These are phyloP conservation scores for Chrysemys picta DNA, from an alignment of 2,113 vertebrate genomes.

Conservation along the genomic window DNA sequence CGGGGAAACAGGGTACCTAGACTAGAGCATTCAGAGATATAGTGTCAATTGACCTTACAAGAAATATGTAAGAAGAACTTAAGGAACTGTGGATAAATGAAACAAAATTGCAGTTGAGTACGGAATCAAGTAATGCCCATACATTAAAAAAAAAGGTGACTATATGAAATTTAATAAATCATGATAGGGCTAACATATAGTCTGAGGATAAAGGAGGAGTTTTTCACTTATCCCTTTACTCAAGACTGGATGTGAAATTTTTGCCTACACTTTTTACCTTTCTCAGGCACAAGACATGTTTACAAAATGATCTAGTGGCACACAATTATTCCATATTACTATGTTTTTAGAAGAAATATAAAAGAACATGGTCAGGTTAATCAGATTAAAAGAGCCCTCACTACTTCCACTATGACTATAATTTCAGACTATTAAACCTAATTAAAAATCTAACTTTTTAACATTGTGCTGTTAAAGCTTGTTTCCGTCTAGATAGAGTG, in stretches of 20 bases:
- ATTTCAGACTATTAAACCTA: background rate
- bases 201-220: background rate
- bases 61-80: background rate
- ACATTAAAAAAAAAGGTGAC: no score
- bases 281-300: background rate
- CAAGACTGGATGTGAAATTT: background rate
- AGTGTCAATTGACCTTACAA: background rate
- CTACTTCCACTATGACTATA: no score
- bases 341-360: background rate
- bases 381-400: background rate
- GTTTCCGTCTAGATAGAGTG: no score
- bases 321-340: background rate
- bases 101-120: background rate
- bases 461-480: background rate
- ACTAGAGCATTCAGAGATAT: background rate
- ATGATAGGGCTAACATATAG: background rate
- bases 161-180: no score
- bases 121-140: background rate
- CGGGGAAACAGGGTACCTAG: no score
- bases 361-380: background rate
- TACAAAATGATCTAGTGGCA: background rate
- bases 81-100: background rate
- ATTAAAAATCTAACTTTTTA: background rate
- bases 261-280: background rate
- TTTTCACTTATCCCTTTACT: background rate